Evolutionary conservation across 1,140 invertebrate species (phyloP), one percentile per base, ranked within the genome.

Genomic region (Solenopsis invicta): DNA sequence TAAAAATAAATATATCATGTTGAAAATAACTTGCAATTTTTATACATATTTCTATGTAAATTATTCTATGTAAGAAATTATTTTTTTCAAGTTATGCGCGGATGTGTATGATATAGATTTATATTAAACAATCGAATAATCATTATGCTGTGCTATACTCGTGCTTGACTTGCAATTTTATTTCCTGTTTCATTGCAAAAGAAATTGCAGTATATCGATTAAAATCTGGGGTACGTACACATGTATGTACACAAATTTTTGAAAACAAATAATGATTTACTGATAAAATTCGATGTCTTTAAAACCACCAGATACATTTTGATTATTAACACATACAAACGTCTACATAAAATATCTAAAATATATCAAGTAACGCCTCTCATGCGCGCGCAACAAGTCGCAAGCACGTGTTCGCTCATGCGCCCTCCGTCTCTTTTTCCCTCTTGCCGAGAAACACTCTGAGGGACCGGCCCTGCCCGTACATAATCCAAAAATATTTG

Each of bases 401-500:
- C 41, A 34, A 50, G 6, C 76, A 78, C 76, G 24, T 78, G 59
- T 34, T 66, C 16, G 52, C 10, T 37, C 37, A 8, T 12, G 56
- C 16, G 56, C 10, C 21, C 8, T 37, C 62, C 34, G 18, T 66
- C 69, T 48, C 21, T 54, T 50, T 8, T 29, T 9, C 18, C 10
- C 18, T 29, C 50, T n/a, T 48, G 66, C 24, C 45, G 21, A 69
- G 66, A 69, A 41, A 81, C 34, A 34, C 8, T 0, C 34, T 45
- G 13, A 77, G 69, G 69, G 21, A 74, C 87, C 88, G 54, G 75
- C 75, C 77, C 87, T 87, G 85, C 10, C 85, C 72, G 71, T 88
- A 88, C 87, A 82, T 86, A 88, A 89, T 90, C 86, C 89, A 86
- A 90, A 85, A 87, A 85, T 78, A 85, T 89, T 89, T 88, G 69